Evolutionary conservation across 2,888 invertebrate genomes (phyloP), one percentile per base, ranked within the genome.

Genomic region (Trypoxylon attenuatum): DNA sequence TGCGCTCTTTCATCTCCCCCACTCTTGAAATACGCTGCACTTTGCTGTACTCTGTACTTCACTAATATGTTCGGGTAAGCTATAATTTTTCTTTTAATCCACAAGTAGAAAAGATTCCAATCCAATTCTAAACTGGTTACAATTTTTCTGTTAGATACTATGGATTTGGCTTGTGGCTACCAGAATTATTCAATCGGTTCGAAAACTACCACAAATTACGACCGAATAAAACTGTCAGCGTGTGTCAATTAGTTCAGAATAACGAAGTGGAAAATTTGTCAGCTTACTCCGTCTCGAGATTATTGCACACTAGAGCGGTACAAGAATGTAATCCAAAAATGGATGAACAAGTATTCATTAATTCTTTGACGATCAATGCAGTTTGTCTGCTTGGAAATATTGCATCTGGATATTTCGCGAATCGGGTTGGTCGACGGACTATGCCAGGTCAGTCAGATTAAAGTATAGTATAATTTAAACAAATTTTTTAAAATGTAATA

Each of bases 111-210:
- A n/a, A n/a, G n/a, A n/a, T n/a, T n/a, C n/a, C n/a, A n/a, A n/a
- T n/a, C n/a, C n/a, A n/a, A n/a, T n/a, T n/a, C n/a, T n/a, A n/a
- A n/a, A n/a, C n/a, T n/a, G n/a, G n/a, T n/a, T n/a, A n/a, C n/a
- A n/a, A n/a, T n/a, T n/a, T n/a, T 33, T 50, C 60, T 87, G 87
- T 8, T 85, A 92, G 92, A 10, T 91, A 91, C 22, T 92, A 92
- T 59, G 93, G 92, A 1, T 85, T 93, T 0, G 92, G 92, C 59
- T 87, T 94, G 73, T 94, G 94, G 94, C 90, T 94, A 45, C 94
- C 94, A 2, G 94, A 94, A 81, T 87, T 94, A 5, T 92, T 94
- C 60, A 90, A 90, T 41, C 89, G 93, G 57, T 88, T 89, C 80
- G 82, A 89, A 77, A 77, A 85, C 66, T 81, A 84, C 73, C 77